phyloP scores from a whole-genome alignment of 37 sponge, comb jelly and placozoan genomes.

The Lycopodina hypogea region DNA sequence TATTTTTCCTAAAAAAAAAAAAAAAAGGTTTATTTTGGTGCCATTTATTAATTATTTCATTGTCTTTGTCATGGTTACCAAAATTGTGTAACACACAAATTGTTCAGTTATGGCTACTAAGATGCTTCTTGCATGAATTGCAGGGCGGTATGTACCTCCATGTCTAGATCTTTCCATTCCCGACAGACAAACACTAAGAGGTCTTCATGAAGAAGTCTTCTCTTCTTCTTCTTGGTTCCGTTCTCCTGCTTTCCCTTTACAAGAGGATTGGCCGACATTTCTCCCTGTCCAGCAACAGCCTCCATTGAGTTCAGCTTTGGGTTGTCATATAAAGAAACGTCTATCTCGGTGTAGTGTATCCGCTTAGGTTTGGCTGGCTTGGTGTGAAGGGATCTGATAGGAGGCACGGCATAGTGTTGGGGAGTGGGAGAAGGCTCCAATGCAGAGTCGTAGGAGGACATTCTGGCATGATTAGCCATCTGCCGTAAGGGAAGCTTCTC shows the following conservation, averaged over 20 bases:
- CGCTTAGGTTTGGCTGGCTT: not conserved
- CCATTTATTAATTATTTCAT: too few species aligned
- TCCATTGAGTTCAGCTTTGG: not conserved
- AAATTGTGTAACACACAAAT: too few species aligned
- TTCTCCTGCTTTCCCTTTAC: not conserved
- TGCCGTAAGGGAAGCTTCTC: conserved; percentile 8
- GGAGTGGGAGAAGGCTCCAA: not conserved
- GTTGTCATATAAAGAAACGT: conserved; percentile 8
- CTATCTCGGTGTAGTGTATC: conserved; percentile 22
- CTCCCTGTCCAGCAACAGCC: not conserved
- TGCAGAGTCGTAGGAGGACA: not conserved
- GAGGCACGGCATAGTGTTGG: not conserved
- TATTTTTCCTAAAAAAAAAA: too few species aligned
- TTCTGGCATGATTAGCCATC: not conserved
- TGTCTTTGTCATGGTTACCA: too few species aligned
- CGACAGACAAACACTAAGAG: conserved; percentile 11
- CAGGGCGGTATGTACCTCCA: not conserved
- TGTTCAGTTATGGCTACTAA: too few species aligned
- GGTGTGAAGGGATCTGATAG: too few species aligned
- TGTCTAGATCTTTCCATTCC: conserved; percentile 18
- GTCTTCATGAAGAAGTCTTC: conserved; percentile 20
- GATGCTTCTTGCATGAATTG: too few species aligned
- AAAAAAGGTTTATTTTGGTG: too few species aligned
- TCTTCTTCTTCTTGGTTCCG: not conserved
- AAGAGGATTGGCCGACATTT: not conserved